These are phyloP conservation scores for Drosophila ezoana DNA, from an alignment of 2,888 invertebrate species.

Conservation along the genomic window DNA sequence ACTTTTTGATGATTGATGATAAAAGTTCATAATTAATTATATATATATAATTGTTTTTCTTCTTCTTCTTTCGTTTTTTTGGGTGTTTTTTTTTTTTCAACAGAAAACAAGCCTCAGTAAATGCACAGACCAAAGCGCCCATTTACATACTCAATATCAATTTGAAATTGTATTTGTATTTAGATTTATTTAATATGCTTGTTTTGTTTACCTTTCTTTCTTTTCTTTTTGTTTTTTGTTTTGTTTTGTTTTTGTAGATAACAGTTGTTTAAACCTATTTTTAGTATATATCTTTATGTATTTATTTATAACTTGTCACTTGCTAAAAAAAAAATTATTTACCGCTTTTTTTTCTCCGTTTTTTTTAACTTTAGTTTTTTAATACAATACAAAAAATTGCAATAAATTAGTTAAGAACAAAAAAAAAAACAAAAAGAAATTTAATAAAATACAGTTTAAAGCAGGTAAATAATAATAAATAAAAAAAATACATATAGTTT, in stretches of 20 bases:
- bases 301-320: slow-evolving; percentile 47
- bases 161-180: slow-evolving; percentile 48
- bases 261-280: slow-evolving; percentile 55
- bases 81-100: slow-evolving; percentile 6
- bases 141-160: slow-evolving; percentile 32
- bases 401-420: slow-evolving; percentile 69
- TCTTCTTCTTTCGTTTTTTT: background rate
- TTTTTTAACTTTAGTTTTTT: slow-evolving; percentile 34
- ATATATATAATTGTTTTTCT: slow-evolving; percentile 3
- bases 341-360: slow-evolving; percentile 18
- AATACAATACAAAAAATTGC: slow-evolving; percentile 54
- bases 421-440: slow-evolving; percentile 41
- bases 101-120: slow-evolving; percentile 51
- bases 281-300: slow-evolving; percentile 46
- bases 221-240: no score
- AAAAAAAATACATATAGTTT: slow-evolving; percentile 45
- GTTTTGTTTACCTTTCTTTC: slow-evolving; percentile 8
- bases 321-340: slow-evolving; percentile 43
- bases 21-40: background rate
- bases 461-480: slow-evolving; percentile 41
- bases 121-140: slow-evolving; percentile 50
- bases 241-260: slow-evolving; percentile 40
- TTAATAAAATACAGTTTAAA: slow-evolving; percentile 29
- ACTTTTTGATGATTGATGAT: slow-evolving; percentile 22
- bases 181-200: slow-evolving; percentile 53